These are phyloP conservation scores for Drosophila basisetae DNA, from an alignment of 2,888 invertebrate genomes.

Conservation along the genomic window DNA sequence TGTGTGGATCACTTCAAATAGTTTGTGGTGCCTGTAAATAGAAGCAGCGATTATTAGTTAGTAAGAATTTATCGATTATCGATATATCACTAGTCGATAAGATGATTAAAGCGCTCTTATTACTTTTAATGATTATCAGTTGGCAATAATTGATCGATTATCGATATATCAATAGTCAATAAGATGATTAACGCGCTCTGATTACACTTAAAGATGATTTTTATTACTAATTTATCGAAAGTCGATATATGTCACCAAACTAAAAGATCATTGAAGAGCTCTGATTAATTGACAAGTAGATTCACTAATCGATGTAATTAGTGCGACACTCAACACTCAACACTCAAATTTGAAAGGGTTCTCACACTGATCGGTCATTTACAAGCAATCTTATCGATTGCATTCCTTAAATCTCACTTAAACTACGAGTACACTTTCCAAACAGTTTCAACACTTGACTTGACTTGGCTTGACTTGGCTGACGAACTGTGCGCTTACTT, in stretches of 20 bases:
- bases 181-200: neutral
- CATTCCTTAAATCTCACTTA: neutral
- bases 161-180: neutral
- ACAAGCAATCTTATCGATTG: constrained; percentile 16
- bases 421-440: constrained; percentile 22
- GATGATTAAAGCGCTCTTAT: neutral
- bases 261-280: neutral
- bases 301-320: neutral
- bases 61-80: neutral
- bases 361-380: neutral
- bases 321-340: neutral
- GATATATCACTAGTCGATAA: neutral
- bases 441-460: neutral
- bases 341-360: neutral
- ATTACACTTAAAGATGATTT: neutral
- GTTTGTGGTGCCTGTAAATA: neutral
- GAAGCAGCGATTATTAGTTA: no score
- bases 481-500: constrained; percentile 20
- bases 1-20: neutral
- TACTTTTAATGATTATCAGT: neutral
- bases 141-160: neutral
- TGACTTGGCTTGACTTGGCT: neutral
- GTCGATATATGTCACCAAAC: neutral
- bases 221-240: neutral
- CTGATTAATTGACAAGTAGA: neutral